Evolutionary conservation across 1,140 invertebrate species (phyloP), one percentile per base, ranked within the genome.

Genomic region (Drosophila sproati): DNA sequence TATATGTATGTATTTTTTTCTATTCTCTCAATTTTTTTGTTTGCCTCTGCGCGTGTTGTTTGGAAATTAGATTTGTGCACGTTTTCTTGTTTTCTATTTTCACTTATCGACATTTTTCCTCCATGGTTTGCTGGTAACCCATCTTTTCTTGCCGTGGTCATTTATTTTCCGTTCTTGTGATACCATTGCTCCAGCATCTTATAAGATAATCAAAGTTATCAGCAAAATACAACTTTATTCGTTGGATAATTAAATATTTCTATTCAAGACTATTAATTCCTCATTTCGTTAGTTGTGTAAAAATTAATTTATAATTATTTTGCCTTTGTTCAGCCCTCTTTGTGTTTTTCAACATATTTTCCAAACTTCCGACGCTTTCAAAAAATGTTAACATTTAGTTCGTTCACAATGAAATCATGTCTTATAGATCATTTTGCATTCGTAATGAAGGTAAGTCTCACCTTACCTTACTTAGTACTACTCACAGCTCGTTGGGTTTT

Each of bases 41-140:
- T 69, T 62, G 55, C 51, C 41, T 72, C 34, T 43, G 79, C 73
- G 80, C 83, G 83, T 87, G 83, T 89, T 88, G 77, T 83, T 88
- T 87, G 83, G 80, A 88, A 88, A 88, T 88, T 88, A 88, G 83
- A 88, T 88, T 88, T 88, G 83, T 88, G 80, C 83, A 88, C 83
- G 85, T 88, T 88, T 20, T 88, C 83, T 89, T 89, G 83, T 88
- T 87, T 83, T 89, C 80, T 88, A 83, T 89, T 88, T 89, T 77
- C 80, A 85, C 80, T 88, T 80, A 89, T 88, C 80, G 80, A 73
- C 80, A 83, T 83, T 79, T 82, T 82, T 62, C 28, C 8, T 37
- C 60, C 59, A 67, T 80, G 72, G 62, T 71, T 67, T 72, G 39
- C 20, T 48, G 39, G 34, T 39, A 20, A 20, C 43, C n/a, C 48